Base-by-base conservation (phyloP, 2,888 invertebrate species). In the Danaus chrysippus region DNA sequence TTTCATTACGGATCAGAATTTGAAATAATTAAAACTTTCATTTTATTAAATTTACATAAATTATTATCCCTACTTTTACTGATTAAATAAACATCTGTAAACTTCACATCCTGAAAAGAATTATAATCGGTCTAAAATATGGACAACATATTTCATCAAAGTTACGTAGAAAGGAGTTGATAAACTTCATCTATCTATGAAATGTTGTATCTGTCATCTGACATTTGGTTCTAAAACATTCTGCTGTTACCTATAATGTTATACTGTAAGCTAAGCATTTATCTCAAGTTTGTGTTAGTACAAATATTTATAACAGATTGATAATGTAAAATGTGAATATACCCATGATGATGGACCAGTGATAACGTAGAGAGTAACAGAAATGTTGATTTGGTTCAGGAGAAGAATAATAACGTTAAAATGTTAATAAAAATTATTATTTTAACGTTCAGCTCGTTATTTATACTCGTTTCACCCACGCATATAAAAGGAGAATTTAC, bases 401-500 rank as follows among this genome's bases (percentile, higher is more conserved):
- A 62, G 59, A 56, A 59, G 42, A 56, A 59, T 63, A 64, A 65
- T 63, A 68, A 64, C 63, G 66, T 73, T 78, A 84, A 81, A 78
- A 90, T 90, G 90, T 82, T 66, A 73, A 73, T 64, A 59, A 82
- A 78, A 77, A 70, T 75, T 68, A 62, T 76, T 68, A 69, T 84
- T 74, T 67, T 84, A 69, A 63, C 87, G 68, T 77, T 83, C 69
- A 80, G 73, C 63, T 78, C 75, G 54, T 69, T 82, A 62, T 72
- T 84, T 60, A 42, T 78, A 56, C 70, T 73, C 58, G 82, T 77
- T 43, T 82, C 83, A 19, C 74, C 83, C 58, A 83, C 86, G 19
- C 90, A 84, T 65, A 85, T 91, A 69, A 76, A 79, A 67, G 91
- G 91, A 60, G 85, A 87, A 72, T 91, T 90, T 78, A 84, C 88